Conservation (phyloP, 2,113 vertebrate species). For the Gallinago jamesoni region DNA sequence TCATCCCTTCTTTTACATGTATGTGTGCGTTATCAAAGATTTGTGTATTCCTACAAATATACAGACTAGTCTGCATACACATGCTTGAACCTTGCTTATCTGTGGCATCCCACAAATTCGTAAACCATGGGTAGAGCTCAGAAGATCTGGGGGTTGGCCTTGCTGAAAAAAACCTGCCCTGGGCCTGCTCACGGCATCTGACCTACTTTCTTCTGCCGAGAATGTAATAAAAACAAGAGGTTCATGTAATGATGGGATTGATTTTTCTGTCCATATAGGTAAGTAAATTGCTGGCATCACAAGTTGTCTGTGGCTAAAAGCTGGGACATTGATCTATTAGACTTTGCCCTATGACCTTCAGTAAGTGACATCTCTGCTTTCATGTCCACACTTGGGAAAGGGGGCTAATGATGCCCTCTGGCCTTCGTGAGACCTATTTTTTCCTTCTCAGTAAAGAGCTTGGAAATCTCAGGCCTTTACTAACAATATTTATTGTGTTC, state of each 20-base stretch:
- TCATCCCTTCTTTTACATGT: not conserved
- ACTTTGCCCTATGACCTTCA: conserved; percentile 28
- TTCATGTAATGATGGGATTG: conserved; percentile 40
- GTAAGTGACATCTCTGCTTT: conserved; percentile 27
- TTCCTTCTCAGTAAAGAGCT: not conserved
- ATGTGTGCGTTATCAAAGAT: not conserved
- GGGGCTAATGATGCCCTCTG: conserved; percentile 16
- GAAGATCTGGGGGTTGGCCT: not conserved
- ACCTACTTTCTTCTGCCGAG: conserved; percentile 37
- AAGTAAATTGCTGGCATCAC: conserved; percentile 62
- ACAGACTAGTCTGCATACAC: not conserved
- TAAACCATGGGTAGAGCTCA: fast-evolving
- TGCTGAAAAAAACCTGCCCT: not conserved
- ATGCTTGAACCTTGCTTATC: not conserved
- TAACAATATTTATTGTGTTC: not conserved
- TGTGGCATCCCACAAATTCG: not conserved
- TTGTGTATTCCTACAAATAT: not conserved
- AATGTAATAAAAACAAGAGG: conserved; percentile 49
- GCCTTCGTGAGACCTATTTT: not conserved
- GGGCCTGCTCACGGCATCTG: not conserved
- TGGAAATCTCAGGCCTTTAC: not conserved
- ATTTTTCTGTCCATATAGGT: conserved; percentile 60
- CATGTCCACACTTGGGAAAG: not conserved
- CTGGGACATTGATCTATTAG: conserved; percentile 57
- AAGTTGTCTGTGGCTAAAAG: conserved; percentile 56